These are phyloP conservation scores for Cinara cedri DNA, from an alignment of 2,888 invertebrate genomes.

Conservation along the genomic window DNA sequence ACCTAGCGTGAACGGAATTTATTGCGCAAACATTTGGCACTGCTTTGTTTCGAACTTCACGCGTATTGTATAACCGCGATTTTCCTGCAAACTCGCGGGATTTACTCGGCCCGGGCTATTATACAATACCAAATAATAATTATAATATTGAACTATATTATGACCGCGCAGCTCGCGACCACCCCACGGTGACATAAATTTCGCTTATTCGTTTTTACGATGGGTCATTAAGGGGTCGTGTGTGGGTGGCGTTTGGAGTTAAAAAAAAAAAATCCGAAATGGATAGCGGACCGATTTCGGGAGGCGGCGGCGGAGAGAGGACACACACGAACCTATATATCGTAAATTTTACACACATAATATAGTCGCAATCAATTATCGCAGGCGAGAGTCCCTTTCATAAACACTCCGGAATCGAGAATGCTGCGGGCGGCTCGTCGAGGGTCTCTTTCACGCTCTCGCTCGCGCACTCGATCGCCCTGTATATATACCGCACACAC, in stretches of 20 bases:
- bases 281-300: constrained; percentile 3
- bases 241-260: constrained; percentile 36
- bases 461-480: not conserved
- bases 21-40: no score
- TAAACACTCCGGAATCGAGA: constrained; percentile 51
- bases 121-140: constrained; percentile 34
- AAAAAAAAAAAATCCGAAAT: constrained; percentile 15
- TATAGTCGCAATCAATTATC: constrained; percentile 55
- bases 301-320: constrained; percentile 4
- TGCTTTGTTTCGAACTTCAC: no score
- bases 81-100: not conserved
- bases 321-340: not conserved
- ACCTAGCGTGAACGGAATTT: no score
- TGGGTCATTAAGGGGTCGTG: constrained; percentile 46
- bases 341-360: constrained; percentile 2
- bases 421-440: constrained; percentile 37
- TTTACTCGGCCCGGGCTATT: not conserved
- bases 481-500: not conserved
- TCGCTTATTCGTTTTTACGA: constrained; percentile 52
- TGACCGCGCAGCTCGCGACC: constrained; percentile 11
- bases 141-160: no score
- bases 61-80: not conserved
- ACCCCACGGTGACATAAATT: constrained; percentile 36
- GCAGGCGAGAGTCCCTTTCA: constrained; percentile 50
- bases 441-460: constrained; percentile 21